These are phyloP conservation scores for Cybosia mesomella DNA, from an alignment of 2,888 invertebrate genomes.

Conservation along the genomic window DNA sequence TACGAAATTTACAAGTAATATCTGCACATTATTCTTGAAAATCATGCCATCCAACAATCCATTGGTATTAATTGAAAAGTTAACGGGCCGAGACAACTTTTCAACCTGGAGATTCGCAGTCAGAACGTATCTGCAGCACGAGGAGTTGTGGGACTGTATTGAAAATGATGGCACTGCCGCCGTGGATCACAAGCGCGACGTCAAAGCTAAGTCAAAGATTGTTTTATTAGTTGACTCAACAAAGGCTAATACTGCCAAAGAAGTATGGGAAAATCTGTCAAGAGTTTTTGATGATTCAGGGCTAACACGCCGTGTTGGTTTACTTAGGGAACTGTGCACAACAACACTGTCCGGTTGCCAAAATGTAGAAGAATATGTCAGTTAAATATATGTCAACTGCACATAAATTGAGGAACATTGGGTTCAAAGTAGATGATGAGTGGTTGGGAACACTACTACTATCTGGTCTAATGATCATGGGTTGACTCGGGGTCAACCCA, in stretches of 20 bases:
- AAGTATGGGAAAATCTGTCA: not conserved
- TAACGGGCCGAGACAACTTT: too few relatives aligned
- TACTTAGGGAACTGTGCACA: not conserved
- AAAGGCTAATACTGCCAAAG: not conserved
- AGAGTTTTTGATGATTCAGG: not conserved
- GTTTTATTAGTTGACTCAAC: not conserved
- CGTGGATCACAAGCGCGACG: too few relatives aligned
- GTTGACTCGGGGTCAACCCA: not conserved
- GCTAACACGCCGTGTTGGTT: not conserved
- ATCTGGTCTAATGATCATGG: too few relatives aligned
- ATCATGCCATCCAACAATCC: too few relatives aligned
- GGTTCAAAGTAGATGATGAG: slow-evolving; percentile 23
- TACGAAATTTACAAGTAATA: too few relatives aligned
- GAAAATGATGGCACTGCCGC: too few relatives aligned
- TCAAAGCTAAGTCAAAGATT: too few relatives aligned
- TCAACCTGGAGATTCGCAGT: too few relatives aligned
- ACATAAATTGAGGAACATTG: slow-evolving; percentile 17
- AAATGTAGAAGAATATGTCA: slow-evolving; percentile 26
- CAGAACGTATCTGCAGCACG: not conserved
- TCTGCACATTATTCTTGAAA: too few relatives aligned
- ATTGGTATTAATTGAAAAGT: too few relatives aligned
- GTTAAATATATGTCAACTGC: slow-evolving; percentile 17
- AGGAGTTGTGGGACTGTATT: not conserved
- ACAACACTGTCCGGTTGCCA: not conserved
- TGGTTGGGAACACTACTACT: slow-evolving; percentile 14